Base-by-base conservation (phyloP, 2,888 invertebrate genomes). In the Synergus itoensis region DNA sequence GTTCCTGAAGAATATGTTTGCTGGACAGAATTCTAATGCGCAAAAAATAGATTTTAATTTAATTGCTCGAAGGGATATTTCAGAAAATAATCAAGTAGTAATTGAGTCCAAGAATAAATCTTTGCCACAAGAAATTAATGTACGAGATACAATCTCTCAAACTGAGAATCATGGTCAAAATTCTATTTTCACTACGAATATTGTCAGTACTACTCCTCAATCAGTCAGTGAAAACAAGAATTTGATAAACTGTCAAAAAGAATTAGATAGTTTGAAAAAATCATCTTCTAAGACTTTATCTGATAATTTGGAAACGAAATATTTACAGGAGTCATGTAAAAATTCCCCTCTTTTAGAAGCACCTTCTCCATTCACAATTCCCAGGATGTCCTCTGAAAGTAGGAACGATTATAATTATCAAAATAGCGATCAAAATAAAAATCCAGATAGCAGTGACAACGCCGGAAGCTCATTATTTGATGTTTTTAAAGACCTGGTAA, bases 1-100 rank as follows among this genome's bases (percentile, higher is more conserved):
- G 36, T 36, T 53, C 16, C 5, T 73, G 4, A 73, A 73, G 48
- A 36, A 11, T 14, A n/a, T 53, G 36, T 73, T 73, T 16, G 36
- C 36, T 16, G 36, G 48, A 28, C 14, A 53, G 11, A 53, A 16
- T 53, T 8, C 16, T 9, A n/a, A 73, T 2, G 36, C 73, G 3
- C 28, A 73, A 53, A 53, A 28, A 28, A 53, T 73, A 5, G 48
- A 73, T 53, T 73, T 53, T 11, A 73, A 73, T 73, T 48, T 73
- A 0, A 53, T 73, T 11, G n/a, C 48, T 53, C 45, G 28, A 16
- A 45, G 36, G 11, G 48, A 73, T 53, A n/a, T n/a, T 21, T 28
- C 48, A 21, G 48, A 28, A 16, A 28, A 12, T 21, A 21, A 14
- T 5, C 5, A 67, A 45, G 1, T 43, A 21, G 11, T 21, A 60